Percentiles rank a stretch among this genome's conserved stretches.
Conservation (phyloP, 35 echinoderm and acorn worm species). For the Amphiura filiformis region DNA sequence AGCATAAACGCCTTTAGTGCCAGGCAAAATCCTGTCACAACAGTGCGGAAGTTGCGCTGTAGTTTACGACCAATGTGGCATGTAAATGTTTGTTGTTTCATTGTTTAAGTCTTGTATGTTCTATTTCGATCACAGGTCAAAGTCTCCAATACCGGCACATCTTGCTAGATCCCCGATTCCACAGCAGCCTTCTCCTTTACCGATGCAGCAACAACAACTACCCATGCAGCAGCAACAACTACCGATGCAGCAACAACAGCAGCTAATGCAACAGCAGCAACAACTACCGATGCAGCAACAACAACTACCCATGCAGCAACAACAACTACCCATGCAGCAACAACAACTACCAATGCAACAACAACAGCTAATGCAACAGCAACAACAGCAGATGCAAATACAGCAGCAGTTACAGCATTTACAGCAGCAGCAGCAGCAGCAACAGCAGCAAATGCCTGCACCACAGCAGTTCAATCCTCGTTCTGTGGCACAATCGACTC, state of each 20-base stretch:
- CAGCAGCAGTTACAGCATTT: background rate
- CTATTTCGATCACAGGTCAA: constrained; percentile 36
- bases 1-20: too few relatives aligned
- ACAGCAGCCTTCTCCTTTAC: background rate
- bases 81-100: too few relatives aligned
- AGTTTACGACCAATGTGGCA: too few relatives aligned
- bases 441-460: constrained; percentile 2
- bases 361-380: background rate
- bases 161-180: background rate
- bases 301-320: background rate
- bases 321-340: background rate
- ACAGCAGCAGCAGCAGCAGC: background rate
- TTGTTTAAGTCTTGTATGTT: too few relatives aligned
- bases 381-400: background rate
- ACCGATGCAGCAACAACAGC: background rate
- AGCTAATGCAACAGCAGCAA: background rate
- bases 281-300: background rate
- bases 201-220: background rate
- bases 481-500: background rate
- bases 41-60: too few relatives aligned
- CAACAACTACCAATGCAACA: background rate
- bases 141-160: constrained; percentile 33
- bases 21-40: too few relatives aligned
- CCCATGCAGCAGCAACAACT: background rate
- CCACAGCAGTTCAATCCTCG: constrained; percentile 7